Conservation (phyloP, 2,797 vertebrate genomes). For the Diceros bicornis region DNA sequence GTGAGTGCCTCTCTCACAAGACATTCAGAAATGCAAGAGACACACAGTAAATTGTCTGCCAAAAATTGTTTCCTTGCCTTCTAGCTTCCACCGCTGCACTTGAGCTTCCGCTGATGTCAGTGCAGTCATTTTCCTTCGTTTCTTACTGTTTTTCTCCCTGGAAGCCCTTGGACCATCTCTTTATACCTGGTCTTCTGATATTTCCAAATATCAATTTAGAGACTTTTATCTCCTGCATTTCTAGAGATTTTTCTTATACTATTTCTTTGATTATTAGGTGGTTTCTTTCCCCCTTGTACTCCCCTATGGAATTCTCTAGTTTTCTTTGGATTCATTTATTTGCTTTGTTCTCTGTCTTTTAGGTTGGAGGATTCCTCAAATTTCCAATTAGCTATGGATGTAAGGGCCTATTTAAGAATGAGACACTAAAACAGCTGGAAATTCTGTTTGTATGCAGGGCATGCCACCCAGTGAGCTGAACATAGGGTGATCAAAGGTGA, state of each 20-base stretch:
- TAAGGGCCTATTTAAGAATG: not conserved
- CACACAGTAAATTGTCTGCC: not conserved
- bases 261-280: not conserved
- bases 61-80: not conserved
- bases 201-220: not conserved
- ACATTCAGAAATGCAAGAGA: not conserved
- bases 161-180: not conserved
- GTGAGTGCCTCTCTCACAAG: not conserved
- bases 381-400: not conserved
- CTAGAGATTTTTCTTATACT: not conserved
- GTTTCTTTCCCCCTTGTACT: not conserved
- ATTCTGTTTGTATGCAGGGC: not conserved
- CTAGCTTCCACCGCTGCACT: not conserved
- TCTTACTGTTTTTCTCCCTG: not conserved
- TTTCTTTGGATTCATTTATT: not conserved
- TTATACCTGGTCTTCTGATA: not conserved
- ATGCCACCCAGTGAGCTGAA: not conserved
- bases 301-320: not conserved
- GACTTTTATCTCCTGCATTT: not conserved
- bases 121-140: not conserved
- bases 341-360: slow-evolving; percentile 7
- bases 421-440: not conserved
- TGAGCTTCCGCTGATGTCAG: not conserved
- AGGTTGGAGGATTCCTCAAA: slow-evolving; percentile 24
- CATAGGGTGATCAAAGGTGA: not conserved